Percentiles rank a stretch among this genome's conserved stretches.
phyloP scores from a whole-genome alignment of 2,113 vertebrate genomes.

The Ia io region DNA sequence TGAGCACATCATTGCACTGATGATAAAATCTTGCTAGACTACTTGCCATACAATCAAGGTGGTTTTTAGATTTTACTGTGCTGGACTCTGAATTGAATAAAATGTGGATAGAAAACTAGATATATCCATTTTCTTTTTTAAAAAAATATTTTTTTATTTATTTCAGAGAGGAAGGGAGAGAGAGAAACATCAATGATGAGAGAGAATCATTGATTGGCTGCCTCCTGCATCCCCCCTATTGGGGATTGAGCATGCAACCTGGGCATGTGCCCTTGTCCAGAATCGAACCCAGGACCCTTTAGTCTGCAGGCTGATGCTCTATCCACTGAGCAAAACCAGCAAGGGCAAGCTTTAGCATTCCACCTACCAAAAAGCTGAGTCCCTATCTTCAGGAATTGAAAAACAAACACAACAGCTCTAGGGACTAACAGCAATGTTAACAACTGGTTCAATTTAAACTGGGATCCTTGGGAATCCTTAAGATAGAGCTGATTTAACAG shows the following conservation, averaged over 20 bases:
- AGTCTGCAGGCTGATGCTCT: too few species aligned
- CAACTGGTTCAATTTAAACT: not conserved
- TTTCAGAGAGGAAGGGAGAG: too few species aligned
- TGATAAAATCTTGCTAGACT: not conserved
- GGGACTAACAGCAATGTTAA: not conserved
- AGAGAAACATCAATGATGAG: too few species aligned
- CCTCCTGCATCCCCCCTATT: too few species aligned
- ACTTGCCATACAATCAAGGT: not conserved
- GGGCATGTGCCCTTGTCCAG: too few species aligned
- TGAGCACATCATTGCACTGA: not conserved
- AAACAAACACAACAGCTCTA: not conserved
- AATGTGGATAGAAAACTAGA: not conserved
- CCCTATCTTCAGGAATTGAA: not conserved
- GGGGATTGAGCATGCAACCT: too few species aligned
- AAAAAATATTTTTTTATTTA: too few species aligned
- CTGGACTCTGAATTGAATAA: not conserved
- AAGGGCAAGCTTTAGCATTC: not conserved
- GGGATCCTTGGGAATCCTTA: not conserved
- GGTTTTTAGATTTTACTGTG: not conserved
- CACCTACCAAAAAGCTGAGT: not conserved
- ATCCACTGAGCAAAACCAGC: too few species aligned
- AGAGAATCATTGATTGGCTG: too few species aligned
- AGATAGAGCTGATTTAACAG: not conserved
- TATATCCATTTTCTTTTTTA: not conserved
- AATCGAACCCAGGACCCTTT: too few species aligned